Evolutionary conservation across 2,888 invertebrate species (phyloP), one percentile per base, ranked within the genome.

Genomic region (Galeruca laticollis): DNA sequence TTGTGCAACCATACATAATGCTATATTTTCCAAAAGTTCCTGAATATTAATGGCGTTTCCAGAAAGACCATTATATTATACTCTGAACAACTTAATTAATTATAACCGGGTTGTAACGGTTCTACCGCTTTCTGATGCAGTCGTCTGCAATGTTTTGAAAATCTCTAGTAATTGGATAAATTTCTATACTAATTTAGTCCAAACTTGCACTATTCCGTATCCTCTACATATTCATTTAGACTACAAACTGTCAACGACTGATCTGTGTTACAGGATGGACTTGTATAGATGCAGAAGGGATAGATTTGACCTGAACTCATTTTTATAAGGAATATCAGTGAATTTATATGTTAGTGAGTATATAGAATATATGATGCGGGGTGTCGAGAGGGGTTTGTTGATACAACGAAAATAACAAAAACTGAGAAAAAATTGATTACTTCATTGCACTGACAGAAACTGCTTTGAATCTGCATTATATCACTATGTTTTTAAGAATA

Each of bases 1-100:
- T 43, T 2, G 15, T 47, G 57, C 59, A 65, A 18, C 57, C 21
- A 37, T 66, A 56, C 43, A 56, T 11, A n/a, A 43, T 18, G 8
- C 4, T 18, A 47, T 49, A 37, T 59, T 66, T 31, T 49, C 56
- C 37, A 51, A 66, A 66, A 66, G 60, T 66, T 66, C 49, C 37
- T 13, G 51, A 37, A 51, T 69, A 63, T 69, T 63, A 63, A 69
- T 69, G 26, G 63, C 59, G 63, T 63, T 69, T 59, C 40, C 69
- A 51, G 49, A 62, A 63, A 62, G 62, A 62, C 51, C 59, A 61
- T 62, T 69, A 68, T 59, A 61, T 62, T 63, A 68, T 56, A 68
- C 21, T 10, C 31, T 18, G 66, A 52, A 61, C 56, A 51, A 62
- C 52, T 35, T 56, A 64, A 69, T 63, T 69, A 69, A 69, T 69